Conservation (phyloP, 2,888 invertebrate genomes). For the Drosophila prostipennis region DNA sequence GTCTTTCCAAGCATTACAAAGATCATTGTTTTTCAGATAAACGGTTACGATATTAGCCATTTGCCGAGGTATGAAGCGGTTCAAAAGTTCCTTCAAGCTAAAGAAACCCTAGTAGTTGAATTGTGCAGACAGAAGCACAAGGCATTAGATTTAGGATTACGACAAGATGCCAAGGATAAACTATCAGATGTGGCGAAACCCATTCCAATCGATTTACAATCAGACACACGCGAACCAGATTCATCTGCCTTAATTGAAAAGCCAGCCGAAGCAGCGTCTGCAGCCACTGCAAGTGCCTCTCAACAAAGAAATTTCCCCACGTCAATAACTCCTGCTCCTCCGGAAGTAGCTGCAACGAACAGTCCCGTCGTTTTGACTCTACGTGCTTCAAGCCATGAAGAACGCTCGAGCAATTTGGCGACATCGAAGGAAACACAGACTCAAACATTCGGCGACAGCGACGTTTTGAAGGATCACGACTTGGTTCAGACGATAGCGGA, state of each 20-base stretch:
- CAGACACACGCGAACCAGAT: slow-evolving; percentile 10
- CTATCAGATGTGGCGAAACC: slow-evolving; percentile 12
- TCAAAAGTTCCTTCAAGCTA: slow-evolving; percentile 86
- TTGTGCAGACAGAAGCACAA: slow-evolving; percentile 84
- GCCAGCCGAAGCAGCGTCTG: slow-evolving; percentile 11
- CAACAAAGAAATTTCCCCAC: slow-evolving; percentile 12
- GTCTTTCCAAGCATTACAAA: not conserved
- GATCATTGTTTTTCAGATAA: slow-evolving; percentile 84
- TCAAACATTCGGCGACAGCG: slow-evolving; percentile 85
- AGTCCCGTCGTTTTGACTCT: slow-evolving; percentile 57
- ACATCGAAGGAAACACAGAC: slow-evolving; percentile 85
- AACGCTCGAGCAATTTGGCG: not conserved
- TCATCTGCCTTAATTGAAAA: slow-evolving; percentile 17
- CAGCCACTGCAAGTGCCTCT: slow-evolving; percentile 23
- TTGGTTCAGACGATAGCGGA: slow-evolving; percentile 64
- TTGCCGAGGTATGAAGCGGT: slow-evolving; percentile 87
- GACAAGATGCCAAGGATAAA: not conserved
- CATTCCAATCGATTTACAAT: not conserved
- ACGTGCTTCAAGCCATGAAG: slow-evolving; percentile 26
- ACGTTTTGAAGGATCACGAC: slow-evolving; percentile 61
- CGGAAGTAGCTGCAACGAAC: slow-evolving; percentile 1
- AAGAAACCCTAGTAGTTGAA: slow-evolving; percentile 87
- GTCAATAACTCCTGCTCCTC: slow-evolving; percentile 7
- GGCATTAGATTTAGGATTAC: slow-evolving; percentile 19
- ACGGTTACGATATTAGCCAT: slow-evolving; percentile 87